A percentile compares a stretch with the other conserved stretches of the same genome.
Conservation (phyloP, 2,888 invertebrate species). For the Corythucha ciliata region DNA sequence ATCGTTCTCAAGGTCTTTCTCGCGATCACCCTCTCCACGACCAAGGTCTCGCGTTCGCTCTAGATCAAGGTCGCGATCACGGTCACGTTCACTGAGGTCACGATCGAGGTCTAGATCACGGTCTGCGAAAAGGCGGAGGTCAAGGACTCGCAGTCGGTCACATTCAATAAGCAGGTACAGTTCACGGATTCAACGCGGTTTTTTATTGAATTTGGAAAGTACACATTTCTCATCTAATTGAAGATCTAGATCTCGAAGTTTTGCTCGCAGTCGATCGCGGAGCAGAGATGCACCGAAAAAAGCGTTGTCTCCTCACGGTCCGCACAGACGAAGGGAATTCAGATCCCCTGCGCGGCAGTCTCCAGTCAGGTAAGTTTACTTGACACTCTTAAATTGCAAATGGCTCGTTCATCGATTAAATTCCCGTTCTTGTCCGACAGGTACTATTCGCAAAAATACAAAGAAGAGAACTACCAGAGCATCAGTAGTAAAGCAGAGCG, state of each 20-base stretch:
- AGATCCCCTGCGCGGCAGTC: slow-evolving; percentile 20
- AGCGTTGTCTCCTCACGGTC: slow-evolving; percentile 8
- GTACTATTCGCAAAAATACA: slow-evolving; percentile 28
- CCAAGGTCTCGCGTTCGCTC: too few species aligned
- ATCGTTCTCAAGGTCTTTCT: slow-evolving; percentile 31
- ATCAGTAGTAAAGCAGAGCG: slow-evolving; percentile 8
- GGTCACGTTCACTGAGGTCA: slow-evolving; percentile 47
- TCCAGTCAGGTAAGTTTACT: slow-evolving; percentile 21
- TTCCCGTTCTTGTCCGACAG: slow-evolving; percentile 15
- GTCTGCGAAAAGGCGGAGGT: slow-evolving; percentile 26
- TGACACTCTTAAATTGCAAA: too few species aligned
- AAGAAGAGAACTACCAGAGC: slow-evolving; percentile 24
- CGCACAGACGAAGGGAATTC: slow-evolving; percentile 20
- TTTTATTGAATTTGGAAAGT: too few species aligned
- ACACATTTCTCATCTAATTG: too few species aligned
- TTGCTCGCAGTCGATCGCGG: slow-evolving; percentile 19
- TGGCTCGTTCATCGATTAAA: too few species aligned
- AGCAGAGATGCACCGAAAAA: slow-evolving; percentile 24
- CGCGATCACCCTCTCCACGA: too few species aligned
- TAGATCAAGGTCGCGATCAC: slow-evolving; percentile 58
- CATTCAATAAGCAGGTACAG: slow-evolving; percentile 51
- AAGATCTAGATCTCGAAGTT: slow-evolving; percentile 21
- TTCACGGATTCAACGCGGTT: too few species aligned
- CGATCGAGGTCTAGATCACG: slow-evolving; percentile 29
- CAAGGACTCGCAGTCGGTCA: slow-evolving; percentile 40